A percentile compares a stretch with the other conserved stretches of the same genome.
Evolutionary conservation across 1,140 invertebrate species (phyloP).

Genomic region (Drosophila aff.): DNA sequence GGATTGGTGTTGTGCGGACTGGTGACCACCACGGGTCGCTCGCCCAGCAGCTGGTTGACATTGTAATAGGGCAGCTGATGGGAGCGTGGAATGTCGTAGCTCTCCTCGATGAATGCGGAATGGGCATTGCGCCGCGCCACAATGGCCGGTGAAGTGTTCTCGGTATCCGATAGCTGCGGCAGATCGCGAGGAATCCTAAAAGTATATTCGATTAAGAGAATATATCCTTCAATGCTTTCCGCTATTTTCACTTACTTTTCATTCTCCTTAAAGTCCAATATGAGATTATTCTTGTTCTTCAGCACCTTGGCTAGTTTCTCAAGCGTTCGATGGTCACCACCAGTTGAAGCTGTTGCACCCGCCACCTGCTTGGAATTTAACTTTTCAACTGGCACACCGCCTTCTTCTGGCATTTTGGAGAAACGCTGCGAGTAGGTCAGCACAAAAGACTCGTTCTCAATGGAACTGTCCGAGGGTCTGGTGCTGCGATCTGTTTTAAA

Average conservation of each 20-base stretch:
- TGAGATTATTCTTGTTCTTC: constrained; percentile 82
- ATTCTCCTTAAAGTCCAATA: constrained; percentile 80
- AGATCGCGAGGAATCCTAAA: constrained; percentile 67
- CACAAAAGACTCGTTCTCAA: constrained; percentile 87
- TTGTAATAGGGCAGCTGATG: constrained; percentile 86
- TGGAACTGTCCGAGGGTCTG: constrained; percentile 86
- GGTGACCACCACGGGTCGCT: constrained; percentile 57
- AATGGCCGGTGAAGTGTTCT: constrained; percentile 84
- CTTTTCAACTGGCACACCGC: constrained; percentile 34
- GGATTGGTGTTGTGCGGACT: constrained; percentile 74
- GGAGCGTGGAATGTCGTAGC: constrained; percentile 90
- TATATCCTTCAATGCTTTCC: accelerated
- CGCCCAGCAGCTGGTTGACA: constrained; percentile 80
- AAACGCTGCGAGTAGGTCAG: constrained; percentile 87
- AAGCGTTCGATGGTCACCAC: constrained; percentile 58
- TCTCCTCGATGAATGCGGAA: constrained; percentile 87
- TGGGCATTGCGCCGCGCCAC: constrained; percentile 68
- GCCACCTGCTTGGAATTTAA: constrained; percentile 18
- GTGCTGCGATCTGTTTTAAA: constrained; percentile 75
- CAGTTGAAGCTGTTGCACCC: background rate
- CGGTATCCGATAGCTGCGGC: constrained; percentile 83
- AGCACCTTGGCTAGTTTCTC: constrained; percentile 73
- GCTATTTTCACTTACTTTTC: constrained; percentile 63
- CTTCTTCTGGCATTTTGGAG: constrained; percentile 86
- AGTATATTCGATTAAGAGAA: background rate